phyloP scores from a whole-genome alignment of 2,888 invertebrate species.

The Bellardia pandia region DNA sequence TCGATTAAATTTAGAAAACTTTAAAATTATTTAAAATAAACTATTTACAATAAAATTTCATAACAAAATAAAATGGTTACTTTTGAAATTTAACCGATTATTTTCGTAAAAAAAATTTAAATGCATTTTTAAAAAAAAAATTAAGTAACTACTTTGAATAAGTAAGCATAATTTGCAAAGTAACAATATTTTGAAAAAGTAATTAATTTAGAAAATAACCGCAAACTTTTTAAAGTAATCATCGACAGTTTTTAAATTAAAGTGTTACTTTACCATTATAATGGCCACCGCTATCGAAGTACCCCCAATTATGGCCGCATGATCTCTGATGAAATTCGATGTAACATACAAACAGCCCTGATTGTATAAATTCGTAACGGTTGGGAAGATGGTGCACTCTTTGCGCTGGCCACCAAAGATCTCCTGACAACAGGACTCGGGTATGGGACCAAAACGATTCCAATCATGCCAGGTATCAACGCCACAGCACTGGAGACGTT shows the following conservation, averaged over 20 bases:
- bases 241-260: no score
- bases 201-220: no score
- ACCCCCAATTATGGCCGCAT: slow-evolving; percentile 92
- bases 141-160: no score
- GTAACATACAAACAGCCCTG: slow-evolving; percentile 91
- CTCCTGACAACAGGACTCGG: slow-evolving; percentile 91
- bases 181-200: no score
- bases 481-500: slow-evolving; percentile 93
- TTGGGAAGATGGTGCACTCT: slow-evolving; percentile 82
- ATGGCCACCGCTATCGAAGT: slow-evolving; percentile 93
- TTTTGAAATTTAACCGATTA: no score
- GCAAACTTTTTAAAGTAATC: no score
- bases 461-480: slow-evolving; percentile 91
- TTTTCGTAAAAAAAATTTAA: no score
- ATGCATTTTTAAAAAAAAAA: no score
- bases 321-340: slow-evolving; percentile 89
- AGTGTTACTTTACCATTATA: slow-evolving; percentile 88
- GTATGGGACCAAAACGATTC: slow-evolving; percentile 89
- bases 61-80: no score
- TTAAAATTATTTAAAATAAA: not conserved
- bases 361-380: slow-evolving; percentile 85
- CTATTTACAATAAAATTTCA: slow-evolving; percentile 74
- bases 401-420: slow-evolving; percentile 85
- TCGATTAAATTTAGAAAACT: no score
- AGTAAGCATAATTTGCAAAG: no score